phyloP scores from a whole-genome alignment of 2,113 vertebrate genomes.

The Pyrgilauda ruficollis region DNA sequence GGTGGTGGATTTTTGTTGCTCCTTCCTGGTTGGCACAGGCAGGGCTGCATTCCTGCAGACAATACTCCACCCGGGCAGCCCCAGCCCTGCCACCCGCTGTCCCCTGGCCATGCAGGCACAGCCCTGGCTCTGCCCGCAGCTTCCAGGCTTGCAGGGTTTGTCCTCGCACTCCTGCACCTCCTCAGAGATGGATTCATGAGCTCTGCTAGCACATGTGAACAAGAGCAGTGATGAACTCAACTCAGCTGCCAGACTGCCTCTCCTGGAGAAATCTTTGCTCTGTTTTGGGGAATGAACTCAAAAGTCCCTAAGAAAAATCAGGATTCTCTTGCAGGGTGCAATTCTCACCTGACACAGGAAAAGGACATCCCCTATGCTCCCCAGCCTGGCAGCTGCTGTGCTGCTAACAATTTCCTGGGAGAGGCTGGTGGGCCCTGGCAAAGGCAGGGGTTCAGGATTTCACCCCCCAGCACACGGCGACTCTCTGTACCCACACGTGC shows the following conservation, averaged over 20 bases:
- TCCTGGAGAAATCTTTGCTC: not conserved
- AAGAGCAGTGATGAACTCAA: not conserved
- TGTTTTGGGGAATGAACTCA: not conserved
- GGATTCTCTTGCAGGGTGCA: not conserved
- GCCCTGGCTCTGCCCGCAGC: not conserved
- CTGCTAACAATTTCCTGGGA: fast-evolving
- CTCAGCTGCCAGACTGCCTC: not conserved
- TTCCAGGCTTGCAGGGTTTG: fast-evolving
- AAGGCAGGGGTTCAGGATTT: not conserved
- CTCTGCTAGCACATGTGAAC: not conserved
- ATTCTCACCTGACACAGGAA: not conserved
- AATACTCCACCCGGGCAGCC: not conserved
- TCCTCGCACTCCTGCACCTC: not conserved
- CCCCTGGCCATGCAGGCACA: not conserved
- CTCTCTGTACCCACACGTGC: not conserved
- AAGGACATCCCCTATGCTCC: fast-evolving
- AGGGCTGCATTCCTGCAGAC: slow-evolving; percentile 6
- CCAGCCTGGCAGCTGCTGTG: not conserved
- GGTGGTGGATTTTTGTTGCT: not conserved
- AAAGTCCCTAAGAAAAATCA: not conserved
- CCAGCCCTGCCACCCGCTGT: not conserved
- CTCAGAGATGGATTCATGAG: not conserved
- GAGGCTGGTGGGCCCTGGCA: not conserved
- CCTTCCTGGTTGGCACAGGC: slow-evolving; percentile 45
- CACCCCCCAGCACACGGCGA: not conserved